Evolutionary conservation across 2,113 vertebrate genomes (phyloP), one percentile per base, ranked within the genome.

Genomic region (Istiophorus platypterus): DNA sequence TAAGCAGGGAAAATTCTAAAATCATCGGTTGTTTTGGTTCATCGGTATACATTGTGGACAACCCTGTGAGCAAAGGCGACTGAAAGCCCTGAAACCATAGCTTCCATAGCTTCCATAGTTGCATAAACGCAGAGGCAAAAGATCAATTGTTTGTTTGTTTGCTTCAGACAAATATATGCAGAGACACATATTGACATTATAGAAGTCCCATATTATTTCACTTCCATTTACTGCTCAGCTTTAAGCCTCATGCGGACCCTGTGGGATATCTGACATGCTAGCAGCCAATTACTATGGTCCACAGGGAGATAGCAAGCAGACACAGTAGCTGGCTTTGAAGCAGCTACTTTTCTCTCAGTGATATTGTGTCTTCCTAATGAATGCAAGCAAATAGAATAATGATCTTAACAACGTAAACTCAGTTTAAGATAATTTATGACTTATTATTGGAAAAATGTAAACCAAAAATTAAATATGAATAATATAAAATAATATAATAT

Each of bases 181-280:
- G 52, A 31, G 37, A 72, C 54, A 57, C 12, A 45, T 74, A 68
- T 2, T 64, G 62, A 49, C 34, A 45, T 20, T 20, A 49, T 20
- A 62, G 39, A 47, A 72, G 73, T 34, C 1, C 37, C 52, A 47
- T 18, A 51, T 70, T 52, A 74, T 85, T 79, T 81, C 3, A 81
- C 54, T 42, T 78, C 70, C 20, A 72, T 72, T 42, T 70, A 51
- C 58, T 62, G 45, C 72, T 77, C 76, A 52, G 65, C 3, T 54
- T 56, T 66, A 72, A 37, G 72, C 76, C 70, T 85, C 76, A 69
- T 49, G 59, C 26, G 73, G 54, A 64, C 67, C 18, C 84, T 68
- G 70, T 45, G 54, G 80, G 78, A 52, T 47, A 27, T 57, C 80
- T 78, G 70, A 70, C 59, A 71, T 22, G 59, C 26, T 22, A 57